Percentiles rank a stretch among this genome's conserved stretches.
Conservation (phyloP, 2,797 vertebrate species). For the Coluber constrictor region DNA sequence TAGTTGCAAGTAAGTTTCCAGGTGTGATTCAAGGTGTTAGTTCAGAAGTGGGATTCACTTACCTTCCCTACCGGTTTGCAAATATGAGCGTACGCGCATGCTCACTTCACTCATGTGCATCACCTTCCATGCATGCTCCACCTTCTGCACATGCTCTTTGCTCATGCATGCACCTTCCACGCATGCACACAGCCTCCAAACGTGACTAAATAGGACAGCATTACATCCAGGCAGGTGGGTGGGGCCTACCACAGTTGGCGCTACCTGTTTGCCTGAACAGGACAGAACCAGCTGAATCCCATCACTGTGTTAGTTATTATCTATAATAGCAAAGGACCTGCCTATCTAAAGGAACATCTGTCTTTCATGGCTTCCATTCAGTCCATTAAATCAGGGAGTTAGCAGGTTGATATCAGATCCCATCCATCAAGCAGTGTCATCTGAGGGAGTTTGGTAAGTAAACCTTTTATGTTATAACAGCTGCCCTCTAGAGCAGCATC, state of each 20-base stretch:
- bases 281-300: no score
- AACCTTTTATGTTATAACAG: not conserved
- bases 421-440: not conserved
- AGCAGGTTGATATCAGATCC: not conserved
- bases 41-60: not conserved
- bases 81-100: no score
- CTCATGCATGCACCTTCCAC: no score
- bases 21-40: not conserved
- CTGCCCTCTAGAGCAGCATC: not conserved
- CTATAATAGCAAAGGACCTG: not conserved
- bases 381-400: not conserved
- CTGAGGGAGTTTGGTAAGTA: not conserved
- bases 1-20: not conserved
- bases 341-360: not conserved
- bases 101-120: accelerated
- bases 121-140: no score
- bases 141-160: no score
- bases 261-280: no score
- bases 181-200: no score
- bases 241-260: no score
- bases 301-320: not conserved
- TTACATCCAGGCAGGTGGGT: no score
- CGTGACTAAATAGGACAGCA: no score
- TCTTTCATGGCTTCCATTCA: not conserved
- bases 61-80: no score